Evolutionary conservation across 2,888 invertebrate genomes (phyloP), one percentile per base, ranked within the genome.

Genomic region (Noctuana brunneofusca): DNA sequence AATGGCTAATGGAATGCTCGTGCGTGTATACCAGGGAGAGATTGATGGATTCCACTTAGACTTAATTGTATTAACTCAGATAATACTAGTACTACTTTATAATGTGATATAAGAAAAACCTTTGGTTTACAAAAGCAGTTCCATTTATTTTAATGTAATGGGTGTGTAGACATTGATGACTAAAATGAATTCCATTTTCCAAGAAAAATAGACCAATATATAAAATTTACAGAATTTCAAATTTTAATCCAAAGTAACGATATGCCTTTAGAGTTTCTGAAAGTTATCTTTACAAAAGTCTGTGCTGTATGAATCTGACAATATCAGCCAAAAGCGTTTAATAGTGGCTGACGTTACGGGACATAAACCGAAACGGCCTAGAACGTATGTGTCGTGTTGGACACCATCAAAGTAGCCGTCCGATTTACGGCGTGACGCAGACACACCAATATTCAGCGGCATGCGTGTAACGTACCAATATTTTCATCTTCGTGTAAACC

Each of bases 291-390:
- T n/a, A n/a, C n/a, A n/a, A n/a, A n/a, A n/a, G 9, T 9, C 30
- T n/a, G n/a, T 3, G 38, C 18, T 9, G 18, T 16, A 43, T 43
- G 24, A 27, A 3, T n/a, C 16, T 63, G 27, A 55, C 55, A 71
- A 73, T 75, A 72, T 78, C 71, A 71, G 67, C 64, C 60, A 60
- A 66, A 68, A 68, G 67, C 71, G 70, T 78, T 77, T 77, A 74
- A 79, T 75, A 69, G 71, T 72, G 60, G 62, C 66, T 64, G 76
- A 72, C 64, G 67, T 77, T 66, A 71, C 73, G 72, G 68, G 67
- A 68, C 69, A 69, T 73, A 72, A 73, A 73, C 66, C 66, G 72
- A 70, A 75, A 74, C 65, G 69, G 66, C 68, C 69, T 67, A 68
- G 62, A 69, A 69, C 70, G 63, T 60, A 67, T 65, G 57, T 48